phyloP scores from a whole-genome alignment of 1,140 invertebrate genomes.

The Diabrotica undecimpunctata region DNA sequence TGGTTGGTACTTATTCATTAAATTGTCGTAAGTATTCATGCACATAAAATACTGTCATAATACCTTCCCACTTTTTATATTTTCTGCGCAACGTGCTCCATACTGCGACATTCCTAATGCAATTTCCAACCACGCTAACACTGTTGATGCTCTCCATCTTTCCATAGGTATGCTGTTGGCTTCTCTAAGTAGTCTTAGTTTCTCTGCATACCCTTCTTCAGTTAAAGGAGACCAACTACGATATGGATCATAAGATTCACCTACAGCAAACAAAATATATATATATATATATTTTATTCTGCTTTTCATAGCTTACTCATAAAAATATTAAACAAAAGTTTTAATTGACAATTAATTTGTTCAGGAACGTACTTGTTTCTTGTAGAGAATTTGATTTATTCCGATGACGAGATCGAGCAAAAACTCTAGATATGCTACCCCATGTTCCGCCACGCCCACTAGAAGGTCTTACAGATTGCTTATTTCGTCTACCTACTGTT shows the following conservation, averaged over 20 bases:
- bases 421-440: constrained; percentile 81
- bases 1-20: too few relatives aligned
- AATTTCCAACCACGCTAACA: constrained; percentile 90
- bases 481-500: constrained; percentile 46
- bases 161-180: constrained; percentile 85
- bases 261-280: constrained; percentile 19
- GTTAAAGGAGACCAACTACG: constrained; percentile 74
- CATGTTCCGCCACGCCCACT: constrained; percentile 62
- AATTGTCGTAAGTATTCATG: too few relatives aligned
- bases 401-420: constrained; percentile 77
- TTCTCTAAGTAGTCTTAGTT: constrained; percentile 74
- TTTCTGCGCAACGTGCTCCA: constrained; percentile 81
- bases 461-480: constrained; percentile 42
- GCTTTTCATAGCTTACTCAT: too few relatives aligned
- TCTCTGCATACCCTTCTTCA: constrained; percentile 80
- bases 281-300: too few relatives aligned
- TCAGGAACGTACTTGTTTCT: constrained; percentile 35
- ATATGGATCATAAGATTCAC: constrained; percentile 42
- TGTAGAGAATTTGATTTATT: constrained; percentile 57
- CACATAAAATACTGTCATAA: not conserved
- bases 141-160: constrained; percentile 86
- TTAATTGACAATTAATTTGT: too few relatives aligned
- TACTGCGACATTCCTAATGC: constrained; percentile 92
- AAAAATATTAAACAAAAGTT: too few relatives aligned
- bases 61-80: constrained; percentile 93